Evolutionary conservation across 2,888 invertebrate species (phyloP).

Genomic region (Kuschelorhynchus macadamiae): DNA sequence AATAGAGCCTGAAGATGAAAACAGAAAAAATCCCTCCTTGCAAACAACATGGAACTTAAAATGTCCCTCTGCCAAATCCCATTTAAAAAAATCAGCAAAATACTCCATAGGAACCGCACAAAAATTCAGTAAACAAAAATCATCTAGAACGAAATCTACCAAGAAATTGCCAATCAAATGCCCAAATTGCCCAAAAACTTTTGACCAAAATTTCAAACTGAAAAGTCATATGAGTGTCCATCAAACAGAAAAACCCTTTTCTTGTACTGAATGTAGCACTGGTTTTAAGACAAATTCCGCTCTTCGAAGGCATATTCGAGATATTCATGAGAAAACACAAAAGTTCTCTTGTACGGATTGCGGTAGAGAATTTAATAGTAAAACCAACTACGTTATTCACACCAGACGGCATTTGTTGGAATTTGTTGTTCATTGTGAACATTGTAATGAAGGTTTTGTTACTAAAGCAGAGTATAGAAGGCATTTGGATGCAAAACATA

Average conservation of each 20-base stretch:
- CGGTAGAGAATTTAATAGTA: conserved; percentile 38
- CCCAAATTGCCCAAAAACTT: conserved; percentile 32
- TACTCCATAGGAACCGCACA: too few species aligned
- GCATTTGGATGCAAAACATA: conserved; percentile 46
- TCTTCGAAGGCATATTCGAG: conserved; percentile 34
- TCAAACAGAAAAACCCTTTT: conserved; percentile 71
- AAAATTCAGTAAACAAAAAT: too few species aligned
- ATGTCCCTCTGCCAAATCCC: too few species aligned
- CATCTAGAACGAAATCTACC: too few species aligned
- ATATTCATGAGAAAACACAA: conserved; percentile 31
- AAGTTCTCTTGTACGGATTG: conserved; percentile 34
- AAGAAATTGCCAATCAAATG: conserved; percentile 22
- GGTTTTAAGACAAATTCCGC: conserved; percentile 38
- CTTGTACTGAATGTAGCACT: conserved; percentile 61
- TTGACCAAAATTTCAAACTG: conserved; percentile 34
- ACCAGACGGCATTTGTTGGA: conserved; percentile 30
- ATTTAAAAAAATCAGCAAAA: too few species aligned
- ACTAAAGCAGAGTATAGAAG: conserved; percentile 44
- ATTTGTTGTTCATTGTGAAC: conserved; percentile 54
- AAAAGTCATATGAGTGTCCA: conserved; percentile 69
- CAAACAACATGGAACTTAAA: too few species aligned
- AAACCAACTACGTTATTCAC: conserved; percentile 43
- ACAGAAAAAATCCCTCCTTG: too few species aligned
- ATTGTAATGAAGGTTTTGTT: conserved; percentile 61
- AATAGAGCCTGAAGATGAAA: too few species aligned